phyloP scores from a whole-genome alignment of 2,888 invertebrate species.

The Nephrocerus scutellatus region DNA sequence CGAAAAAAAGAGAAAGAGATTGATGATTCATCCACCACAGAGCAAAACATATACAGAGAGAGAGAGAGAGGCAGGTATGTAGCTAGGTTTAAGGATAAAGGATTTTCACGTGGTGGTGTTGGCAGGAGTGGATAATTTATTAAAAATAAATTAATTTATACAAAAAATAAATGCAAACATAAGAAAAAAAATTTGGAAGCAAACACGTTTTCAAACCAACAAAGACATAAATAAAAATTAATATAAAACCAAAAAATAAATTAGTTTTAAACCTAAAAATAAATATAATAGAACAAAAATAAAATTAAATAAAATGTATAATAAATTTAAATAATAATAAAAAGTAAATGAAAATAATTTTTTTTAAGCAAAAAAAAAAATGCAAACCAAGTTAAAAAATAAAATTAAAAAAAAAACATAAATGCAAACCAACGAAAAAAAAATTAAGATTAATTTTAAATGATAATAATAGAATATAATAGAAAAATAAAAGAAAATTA shows the following conservation, averaged over 20 bases:
- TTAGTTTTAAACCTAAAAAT: constrained; percentile 17
- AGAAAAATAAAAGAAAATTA: too few species aligned
- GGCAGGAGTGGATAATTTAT: too few species aligned
- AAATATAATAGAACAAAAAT: neutral
- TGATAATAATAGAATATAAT: too few species aligned
- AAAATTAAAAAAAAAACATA: too few species aligned
- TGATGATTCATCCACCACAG: constrained; percentile 27
- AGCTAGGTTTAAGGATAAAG: constrained; percentile 9
- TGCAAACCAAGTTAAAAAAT: constrained; percentile 4
- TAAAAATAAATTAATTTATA: too few species aligned
- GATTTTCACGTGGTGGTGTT: too few species aligned
- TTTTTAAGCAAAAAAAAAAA: constrained; percentile 5
- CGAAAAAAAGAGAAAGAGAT: constrained; percentile 30
- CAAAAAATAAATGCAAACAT: constrained; percentile 9
- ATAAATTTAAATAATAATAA: neutral
- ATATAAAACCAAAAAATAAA: constrained; percentile 12
- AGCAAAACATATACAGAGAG: constrained; percentile 21
- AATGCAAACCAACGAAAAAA: too few species aligned
- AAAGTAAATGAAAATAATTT: constrained; percentile 6
- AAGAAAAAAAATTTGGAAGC: constrained; percentile 4
- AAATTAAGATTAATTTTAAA: too few species aligned
- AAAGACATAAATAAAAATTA: constrained; percentile 5
- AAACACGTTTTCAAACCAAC: constrained; percentile 1
- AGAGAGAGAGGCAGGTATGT: constrained; percentile 24
- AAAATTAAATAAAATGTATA: neutral